Evolutionary conservation across 2,888 invertebrate genomes (phyloP).

Genomic region (Drosophila anceps): DNA sequence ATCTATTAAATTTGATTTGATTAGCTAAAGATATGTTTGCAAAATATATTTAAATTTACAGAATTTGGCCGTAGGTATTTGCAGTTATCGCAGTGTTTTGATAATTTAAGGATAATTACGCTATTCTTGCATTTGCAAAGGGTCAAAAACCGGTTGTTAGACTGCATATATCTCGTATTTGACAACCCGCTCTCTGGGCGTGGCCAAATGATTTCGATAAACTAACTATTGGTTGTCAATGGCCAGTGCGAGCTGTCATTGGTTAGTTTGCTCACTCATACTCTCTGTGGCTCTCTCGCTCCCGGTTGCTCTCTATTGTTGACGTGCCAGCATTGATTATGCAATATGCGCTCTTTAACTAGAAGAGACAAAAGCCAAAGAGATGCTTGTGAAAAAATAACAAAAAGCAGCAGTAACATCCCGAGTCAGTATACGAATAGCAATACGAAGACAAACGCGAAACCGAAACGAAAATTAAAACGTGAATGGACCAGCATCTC

Average conservation of each 20-base stretch:
- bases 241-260: slow-evolving; percentile 25
- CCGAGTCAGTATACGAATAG: neutral
- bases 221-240: slow-evolving; percentile 42
- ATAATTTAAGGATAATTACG: slow-evolving; percentile 9
- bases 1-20: neutral
- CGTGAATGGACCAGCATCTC: slow-evolving; percentile 31
- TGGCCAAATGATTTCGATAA: slow-evolving; percentile 3
- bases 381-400: slow-evolving; percentile 8
- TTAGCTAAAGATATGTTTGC: neutral
- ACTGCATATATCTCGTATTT: neutral
- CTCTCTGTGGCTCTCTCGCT: neutral
- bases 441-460: slow-evolving; percentile 1
- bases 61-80: neutral
- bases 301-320: neutral
- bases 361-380: slow-evolving; percentile 35
- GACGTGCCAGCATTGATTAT: neutral
- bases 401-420: neutral
- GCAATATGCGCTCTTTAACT: slow-evolving; percentile 25
- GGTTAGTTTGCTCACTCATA: slow-evolving; percentile 10
- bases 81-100: neutral
- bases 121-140: neutral
- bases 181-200: slow-evolving; percentile 26
- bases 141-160: slow-evolving; percentile 8
- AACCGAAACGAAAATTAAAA: neutral
- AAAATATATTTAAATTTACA: neutral